Evolutionary conservation across 2,113 vertebrate species (phyloP).

Genomic region (Ifrita kowaldi): DNA sequence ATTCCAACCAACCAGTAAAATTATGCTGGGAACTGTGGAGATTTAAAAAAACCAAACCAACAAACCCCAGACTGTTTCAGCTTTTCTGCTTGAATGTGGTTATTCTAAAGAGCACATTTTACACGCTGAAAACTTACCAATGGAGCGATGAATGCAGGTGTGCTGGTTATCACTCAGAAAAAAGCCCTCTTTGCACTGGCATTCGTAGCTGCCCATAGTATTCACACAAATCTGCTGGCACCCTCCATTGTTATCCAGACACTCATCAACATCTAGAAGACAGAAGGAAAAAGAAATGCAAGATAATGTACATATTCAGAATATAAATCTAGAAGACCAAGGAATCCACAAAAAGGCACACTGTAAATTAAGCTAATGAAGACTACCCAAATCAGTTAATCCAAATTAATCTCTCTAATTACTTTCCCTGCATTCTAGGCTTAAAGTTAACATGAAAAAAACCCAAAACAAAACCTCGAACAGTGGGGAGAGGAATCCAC

Average conservation of each 20-base stretch:
- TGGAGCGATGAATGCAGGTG: slow-evolving; percentile 96
- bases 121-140: slow-evolving; percentile 76
- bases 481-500: background rate
- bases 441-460: background rate
- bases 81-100: background rate
- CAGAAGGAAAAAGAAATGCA: background rate
- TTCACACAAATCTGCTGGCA: slow-evolving; percentile 97
- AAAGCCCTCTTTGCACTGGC: slow-evolving; percentile 89
- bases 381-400: background rate
- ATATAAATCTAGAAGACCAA: background rate
- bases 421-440: background rate
- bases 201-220: slow-evolving; percentile 97
- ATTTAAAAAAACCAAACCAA: background rate
- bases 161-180: slow-evolving; percentile 99
- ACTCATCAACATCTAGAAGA: slow-evolving; percentile 90
- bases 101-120: background rate
- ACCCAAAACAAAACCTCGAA: background rate
- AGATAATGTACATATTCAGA: background rate
- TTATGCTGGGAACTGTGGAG: background rate
- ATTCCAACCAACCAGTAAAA: background rate
- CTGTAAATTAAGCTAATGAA: background rate
- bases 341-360: background rate
- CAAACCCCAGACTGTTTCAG: background rate
- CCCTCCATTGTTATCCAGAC: slow-evolving; percentile 93
- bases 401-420: background rate